These are phyloP conservation scores for Megaceryle alcyon DNA, from an alignment of 2,797 vertebrate species.

Conservation along the genomic window DNA sequence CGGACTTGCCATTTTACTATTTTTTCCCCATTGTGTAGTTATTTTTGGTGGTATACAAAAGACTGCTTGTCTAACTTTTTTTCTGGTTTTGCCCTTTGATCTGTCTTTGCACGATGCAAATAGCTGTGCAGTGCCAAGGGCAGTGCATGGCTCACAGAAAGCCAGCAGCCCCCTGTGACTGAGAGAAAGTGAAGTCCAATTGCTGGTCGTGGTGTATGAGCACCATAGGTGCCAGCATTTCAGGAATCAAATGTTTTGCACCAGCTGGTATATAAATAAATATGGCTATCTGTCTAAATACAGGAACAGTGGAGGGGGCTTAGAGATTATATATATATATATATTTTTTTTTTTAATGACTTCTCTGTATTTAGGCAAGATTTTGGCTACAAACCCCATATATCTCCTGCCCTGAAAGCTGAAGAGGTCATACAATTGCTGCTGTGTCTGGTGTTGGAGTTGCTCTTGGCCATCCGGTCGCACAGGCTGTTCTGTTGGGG, in stretches of 20 bases:
- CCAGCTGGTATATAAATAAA: not conserved
- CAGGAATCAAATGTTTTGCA: not conserved
- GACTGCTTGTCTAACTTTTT: not conserved
- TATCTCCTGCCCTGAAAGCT: not conserved
- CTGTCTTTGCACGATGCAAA: not conserved
- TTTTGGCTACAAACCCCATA: fast-evolving
- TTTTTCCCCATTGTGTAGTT: not conserved
- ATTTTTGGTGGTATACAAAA: not conserved
- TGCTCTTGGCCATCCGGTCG: not conserved
- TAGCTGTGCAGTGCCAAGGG: not conserved
- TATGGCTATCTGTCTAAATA: not conserved
- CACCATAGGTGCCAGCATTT: not conserved
- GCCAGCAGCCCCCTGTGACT: not conserved
- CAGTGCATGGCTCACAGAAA: not conserved
- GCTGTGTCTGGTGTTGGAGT: not conserved
- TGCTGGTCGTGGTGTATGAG: not conserved
- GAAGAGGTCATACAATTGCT: fast-evolving
- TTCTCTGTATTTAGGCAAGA: not conserved
- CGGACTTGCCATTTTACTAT: not conserved
- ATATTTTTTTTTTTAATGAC: not conserved
- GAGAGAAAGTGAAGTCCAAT: not conserved
- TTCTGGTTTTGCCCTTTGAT: not conserved
- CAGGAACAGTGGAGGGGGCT: not conserved
- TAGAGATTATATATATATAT: not conserved
- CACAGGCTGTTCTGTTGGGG: not conserved